Evolutionary conservation across 2,888 invertebrate species (phyloP), one percentile per base, ranked within the genome.

Genomic region (Oxyscelio sp.): DNA sequence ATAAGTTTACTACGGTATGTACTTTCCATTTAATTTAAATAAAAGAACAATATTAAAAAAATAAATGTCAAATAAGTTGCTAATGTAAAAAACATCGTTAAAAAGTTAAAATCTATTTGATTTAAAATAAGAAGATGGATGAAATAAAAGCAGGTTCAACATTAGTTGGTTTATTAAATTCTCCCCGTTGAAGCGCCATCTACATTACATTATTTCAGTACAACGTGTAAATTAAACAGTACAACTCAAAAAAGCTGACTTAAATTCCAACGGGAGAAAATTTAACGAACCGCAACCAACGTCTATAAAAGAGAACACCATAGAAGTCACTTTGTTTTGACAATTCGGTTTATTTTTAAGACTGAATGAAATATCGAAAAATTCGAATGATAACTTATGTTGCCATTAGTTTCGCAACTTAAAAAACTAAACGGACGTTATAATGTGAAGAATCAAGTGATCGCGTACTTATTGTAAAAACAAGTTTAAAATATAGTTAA

Each of bases 381-480:
- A 80, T 74, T 84, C 74, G 65, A 78, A 83, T 21, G 74, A 70
- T 65, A 71, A 83, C 78, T 63, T 66, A 50, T 15, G 21, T 54
- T 66, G 27, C 56, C 54, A 61, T 80, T 70, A 70, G 65, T 83
- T 79, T 68, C 52, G 85, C 74, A 88, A 86, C 84, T 86, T 84
- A 87, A 80, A 56, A 56, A 87, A 85, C 86, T 88, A 87, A 84
- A 82, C 77, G 56, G 54, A 22, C 66, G 34, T 73, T 68, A 77
- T 61, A 65, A 65, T 68, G 59, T 74, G 65, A 56, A 73, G 66
- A 17, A 15, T 83, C 70, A 73, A 82, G 61, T 70, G 74, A 82
- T 75, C 63, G 80, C 68, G 48, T 73, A 70, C 48, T 59, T 43
- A 70, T 45, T 38, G 68, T 68, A 71, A 75, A 81, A 70, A 74